Base-by-base conservation (phyloP, 2,797 vertebrate species). In the Florisuga fusca region DNA sequence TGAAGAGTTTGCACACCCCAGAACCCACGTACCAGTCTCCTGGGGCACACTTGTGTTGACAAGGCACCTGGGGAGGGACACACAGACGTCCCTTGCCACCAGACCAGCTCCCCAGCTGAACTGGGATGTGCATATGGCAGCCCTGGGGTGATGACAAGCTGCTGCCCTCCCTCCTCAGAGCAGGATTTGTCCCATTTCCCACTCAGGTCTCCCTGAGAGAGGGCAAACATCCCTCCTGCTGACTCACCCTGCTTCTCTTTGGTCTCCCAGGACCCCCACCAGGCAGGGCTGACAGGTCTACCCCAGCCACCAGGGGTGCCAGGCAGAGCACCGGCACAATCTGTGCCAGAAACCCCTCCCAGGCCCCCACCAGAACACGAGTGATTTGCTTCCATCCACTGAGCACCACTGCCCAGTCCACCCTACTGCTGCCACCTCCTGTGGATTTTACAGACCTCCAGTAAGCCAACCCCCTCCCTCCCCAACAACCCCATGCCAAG, bases 181-280 rank as follows among this genome's bases (percentile, higher is more conserved):
- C 46, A 78, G 62, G 46, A 50, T 85, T 64, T 74, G 57, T 81
- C 36, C 59, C 57, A 18, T 4, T 78, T 75, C 53, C 33, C 75
- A 38, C 3, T n/a, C 26, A 23, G 72, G 36, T 41, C 25, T 58
- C 41, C 11, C 3, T 1, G 21, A 19, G 15, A 51, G 76, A 31
- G 46, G 58, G 68, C 50, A 54, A 51, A 36, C 71, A 36, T 48
- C 67, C 85, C 73, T 84, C 73, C 85, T 96, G 95, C 95, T 96
- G 95, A 96, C 94, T 96, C 96, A 96, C 85, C 73, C 41, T 12
- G 66, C 63, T 48, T 61, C 57, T 50, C 93, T 96, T 95, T 93
- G 83, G 94, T 94, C 92, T 91, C 43, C 31, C 38, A 41, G 13
- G 38, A 53, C 51, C 7, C 4, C 14, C 58, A 68, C 74, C 16